Conservation (phyloP, 2,113 vertebrate species). For the Rhinogobius similis region DNA sequence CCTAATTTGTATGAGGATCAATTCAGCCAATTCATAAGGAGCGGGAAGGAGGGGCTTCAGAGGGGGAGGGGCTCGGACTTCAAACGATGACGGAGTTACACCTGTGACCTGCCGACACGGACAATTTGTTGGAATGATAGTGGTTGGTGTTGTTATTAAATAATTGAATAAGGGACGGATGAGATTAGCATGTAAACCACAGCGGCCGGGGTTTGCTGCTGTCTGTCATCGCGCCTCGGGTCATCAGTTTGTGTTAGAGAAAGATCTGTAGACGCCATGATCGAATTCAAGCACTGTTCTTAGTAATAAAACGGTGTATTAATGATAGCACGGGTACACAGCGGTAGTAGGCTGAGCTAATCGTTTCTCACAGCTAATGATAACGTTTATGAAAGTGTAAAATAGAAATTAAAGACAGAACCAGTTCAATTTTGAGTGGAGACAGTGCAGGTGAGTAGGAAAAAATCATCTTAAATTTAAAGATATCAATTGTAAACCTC, state of each 20-base stretch:
- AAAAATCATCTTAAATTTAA: too few species aligned
- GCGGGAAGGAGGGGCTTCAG: constrained; percentile 35
- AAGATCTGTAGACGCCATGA: background rate
- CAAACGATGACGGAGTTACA: constrained; percentile 61
- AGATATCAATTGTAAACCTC: too few species aligned
- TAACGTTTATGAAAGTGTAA: too few species aligned
- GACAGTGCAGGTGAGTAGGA: too few species aligned
- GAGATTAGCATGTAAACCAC: constrained; percentile 71
- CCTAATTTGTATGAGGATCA: constrained; percentile 86
- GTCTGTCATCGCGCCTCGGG: constrained; percentile 37
- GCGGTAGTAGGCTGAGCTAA: too few species aligned
- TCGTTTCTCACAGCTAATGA: too few species aligned
- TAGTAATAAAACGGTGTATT: too few species aligned
- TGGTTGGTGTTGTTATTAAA: constrained; percentile 74
- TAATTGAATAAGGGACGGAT: constrained; percentile 74
- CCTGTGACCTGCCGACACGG: constrained; percentile 76
- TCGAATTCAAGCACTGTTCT: background rate
- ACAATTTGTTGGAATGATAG: constrained; percentile 76
- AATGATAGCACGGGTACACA: too few species aligned
- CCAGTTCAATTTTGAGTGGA: too few species aligned
- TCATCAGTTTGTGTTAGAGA: constrained; percentile 59
- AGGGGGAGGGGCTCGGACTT: constrained; percentile 43
- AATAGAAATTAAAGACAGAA: too few species aligned
- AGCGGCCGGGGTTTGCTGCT: constrained; percentile 38
- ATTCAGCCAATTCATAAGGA: constrained; percentile 86